Base-by-base conservation (phyloP, 2,113 vertebrate genomes). In the Nycticebus coucang region DNA sequence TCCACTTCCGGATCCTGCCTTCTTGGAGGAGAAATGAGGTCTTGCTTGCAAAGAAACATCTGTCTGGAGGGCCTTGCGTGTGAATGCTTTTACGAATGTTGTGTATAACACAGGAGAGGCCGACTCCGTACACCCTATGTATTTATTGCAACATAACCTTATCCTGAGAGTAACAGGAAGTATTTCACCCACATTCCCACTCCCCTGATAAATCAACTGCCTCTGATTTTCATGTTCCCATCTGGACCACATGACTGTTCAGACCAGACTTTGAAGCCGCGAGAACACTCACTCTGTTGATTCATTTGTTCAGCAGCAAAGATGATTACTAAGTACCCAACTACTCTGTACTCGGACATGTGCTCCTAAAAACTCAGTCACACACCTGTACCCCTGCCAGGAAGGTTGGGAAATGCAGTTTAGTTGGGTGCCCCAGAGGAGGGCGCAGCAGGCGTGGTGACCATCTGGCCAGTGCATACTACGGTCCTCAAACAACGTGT, bases 401-500 rank as follows among this genome's bases (percentile, higher is more conserved):
- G 37, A 28, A 72, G 18, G 35, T 45, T 30, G 28, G 45, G n/a
- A 33, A 1, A 11, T 0, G 30, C 30, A 9, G 71, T 30, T 50
- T 14, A 11, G 60, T 24, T 33, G 60, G 68, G 57, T 22, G 19
- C 17, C 37, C 41, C 2, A 13, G 35, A 69, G 15, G 10, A 7
- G 30, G 19, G 55, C 15, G 19, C 45, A 33, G 10, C 13, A 33
- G 64, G 22, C 7, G 14, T 1, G 35, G 45, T 15, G 80, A 72
- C 24, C 1, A 0, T 26, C 35, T 21, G n/a, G 41, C 64, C 22
- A 2, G 5, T 0, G 3, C 59, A 53, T 5, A 28, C 12, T 7
- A 10, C 33, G 18, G 0, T 1, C 21, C 7, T 35, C 21, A 21
- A 1, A 12, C 45, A 10, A 12, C 0, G 10, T 15, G 6, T 24